Evolutionary conservation across 2,113 vertebrate species (phyloP).

Genomic region (Psephotus haematonotus): DNA sequence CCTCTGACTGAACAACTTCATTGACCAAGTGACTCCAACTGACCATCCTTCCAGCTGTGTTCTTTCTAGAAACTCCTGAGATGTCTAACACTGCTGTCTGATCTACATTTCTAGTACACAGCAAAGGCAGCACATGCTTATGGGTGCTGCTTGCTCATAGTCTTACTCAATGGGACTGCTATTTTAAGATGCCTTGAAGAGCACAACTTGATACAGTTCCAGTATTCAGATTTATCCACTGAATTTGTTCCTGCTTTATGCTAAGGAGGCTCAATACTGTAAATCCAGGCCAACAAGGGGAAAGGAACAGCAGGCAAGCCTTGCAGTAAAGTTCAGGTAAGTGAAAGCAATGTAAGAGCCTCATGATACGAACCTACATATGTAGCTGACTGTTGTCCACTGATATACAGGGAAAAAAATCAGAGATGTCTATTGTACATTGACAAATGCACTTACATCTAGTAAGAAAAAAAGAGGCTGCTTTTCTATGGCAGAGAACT

Average conservation of each 20-base stretch:
- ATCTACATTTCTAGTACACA: not conserved
- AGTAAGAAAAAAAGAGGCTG: not conserved
- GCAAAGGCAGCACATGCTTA: not conserved
- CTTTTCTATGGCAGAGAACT: not conserved
- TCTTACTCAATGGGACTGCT: not conserved
- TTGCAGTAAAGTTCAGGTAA: not conserved
- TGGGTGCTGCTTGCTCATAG: not conserved
- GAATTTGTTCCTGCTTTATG: not conserved
- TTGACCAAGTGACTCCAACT: not conserved
- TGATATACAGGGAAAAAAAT: not conserved
- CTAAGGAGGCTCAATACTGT: not conserved
- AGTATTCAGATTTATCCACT: not conserved
- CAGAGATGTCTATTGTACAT: not conserved
- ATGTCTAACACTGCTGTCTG: not conserved
- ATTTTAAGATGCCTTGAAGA: conserved; percentile 3
- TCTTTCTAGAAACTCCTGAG: not conserved
- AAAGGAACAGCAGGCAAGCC: not conserved
- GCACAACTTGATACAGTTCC: not conserved
- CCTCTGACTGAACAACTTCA: not conserved
- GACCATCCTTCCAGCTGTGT: not conserved
- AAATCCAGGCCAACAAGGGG: not conserved
- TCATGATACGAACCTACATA: not conserved
- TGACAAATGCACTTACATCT: not conserved
- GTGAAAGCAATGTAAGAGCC: not conserved
- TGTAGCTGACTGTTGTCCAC: not conserved